Base-by-base conservation (phyloP, 2,888 invertebrate species). In the Aphodius sticticus region DNA sequence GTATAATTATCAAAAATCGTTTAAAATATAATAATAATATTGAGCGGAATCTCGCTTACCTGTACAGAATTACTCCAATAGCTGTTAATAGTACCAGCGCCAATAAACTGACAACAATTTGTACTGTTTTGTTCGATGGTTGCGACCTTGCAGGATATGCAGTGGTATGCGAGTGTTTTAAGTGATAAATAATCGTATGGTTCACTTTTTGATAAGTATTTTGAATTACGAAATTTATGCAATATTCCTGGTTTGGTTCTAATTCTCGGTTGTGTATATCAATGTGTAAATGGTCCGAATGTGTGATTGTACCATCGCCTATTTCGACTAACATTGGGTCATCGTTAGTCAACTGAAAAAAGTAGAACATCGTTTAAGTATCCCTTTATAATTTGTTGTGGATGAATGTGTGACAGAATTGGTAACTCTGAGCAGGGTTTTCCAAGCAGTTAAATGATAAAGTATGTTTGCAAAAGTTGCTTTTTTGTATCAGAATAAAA, bases 151-250 rank as follows among this genome's bases (percentile, higher is more conserved):
- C 69, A 15, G 35, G 12, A 16, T 69, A 76, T 2, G 70, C 26
- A 74, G 80, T 36, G 4, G 82, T 81, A 77, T 36, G 76, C 6
- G 80, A 15, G 79, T 81, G 74, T 77, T 85, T 86, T 77, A 86
- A 86, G 78, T 86, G 86, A 81, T 88, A 88, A 69, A 87, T 86
- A n/a, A 86, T 86, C 36, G 87, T 83, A 77, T 87, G 87, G 81
- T 87, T 85, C 14, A 84, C 81, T 69, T 85, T 84, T 77, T 84
- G 84, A 80, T 87, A 86, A 69, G 82, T 83, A 78, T 87, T 88
- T 0, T 85, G 85, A 69, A 88, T 84, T 12, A 87, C 84, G 80
- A 88, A 88, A 69, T 85, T 88, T 69, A 88, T 80, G 79, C 88
- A 88, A 80, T 88, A 88, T 80, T 86, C 85, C 0, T 85, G 86